Percentiles rank a stretch among this genome's conserved stretches.
Conservation (phyloP, 2,113 vertebrate genomes). For the Cathartes aura region DNA sequence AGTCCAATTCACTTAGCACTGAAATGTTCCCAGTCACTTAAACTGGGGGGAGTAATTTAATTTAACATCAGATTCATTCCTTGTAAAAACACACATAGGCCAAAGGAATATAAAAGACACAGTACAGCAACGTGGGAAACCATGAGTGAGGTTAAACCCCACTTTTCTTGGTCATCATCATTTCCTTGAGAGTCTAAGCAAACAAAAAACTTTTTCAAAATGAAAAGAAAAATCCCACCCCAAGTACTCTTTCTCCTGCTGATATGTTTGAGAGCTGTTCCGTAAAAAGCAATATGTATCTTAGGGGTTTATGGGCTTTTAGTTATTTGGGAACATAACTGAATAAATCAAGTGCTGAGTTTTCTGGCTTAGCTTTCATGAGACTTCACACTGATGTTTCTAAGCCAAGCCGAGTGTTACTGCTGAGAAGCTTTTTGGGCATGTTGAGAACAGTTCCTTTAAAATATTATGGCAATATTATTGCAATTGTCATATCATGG, state of each 20-base stretch:
- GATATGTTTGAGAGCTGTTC: background rate
- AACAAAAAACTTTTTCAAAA: background rate
- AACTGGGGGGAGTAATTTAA: background rate
- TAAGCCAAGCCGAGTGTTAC: background rate
- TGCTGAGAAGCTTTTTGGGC: background rate
- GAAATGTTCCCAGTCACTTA: background rate
- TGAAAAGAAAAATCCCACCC: background rate
- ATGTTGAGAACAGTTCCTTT: background rate
- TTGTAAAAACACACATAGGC: background rate
- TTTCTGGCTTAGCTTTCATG: background rate
- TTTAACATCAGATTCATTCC: background rate
- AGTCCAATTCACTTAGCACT: background rate
- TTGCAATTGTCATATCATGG: background rate
- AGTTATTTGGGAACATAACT: background rate
- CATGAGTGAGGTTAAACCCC: background rate
- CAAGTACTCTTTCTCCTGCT: background rate
- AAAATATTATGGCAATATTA: background rate
- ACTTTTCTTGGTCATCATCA: background rate
- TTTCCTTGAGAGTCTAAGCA: background rate
- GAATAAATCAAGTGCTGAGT: background rate
- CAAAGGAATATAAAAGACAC: background rate
- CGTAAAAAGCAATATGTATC: background rate
- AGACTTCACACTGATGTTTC: background rate
- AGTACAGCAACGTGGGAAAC: background rate
- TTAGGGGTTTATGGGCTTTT: background rate